Conservation (phyloP, 1,140 invertebrate species). For the Notospermus geniculatus region DNA sequence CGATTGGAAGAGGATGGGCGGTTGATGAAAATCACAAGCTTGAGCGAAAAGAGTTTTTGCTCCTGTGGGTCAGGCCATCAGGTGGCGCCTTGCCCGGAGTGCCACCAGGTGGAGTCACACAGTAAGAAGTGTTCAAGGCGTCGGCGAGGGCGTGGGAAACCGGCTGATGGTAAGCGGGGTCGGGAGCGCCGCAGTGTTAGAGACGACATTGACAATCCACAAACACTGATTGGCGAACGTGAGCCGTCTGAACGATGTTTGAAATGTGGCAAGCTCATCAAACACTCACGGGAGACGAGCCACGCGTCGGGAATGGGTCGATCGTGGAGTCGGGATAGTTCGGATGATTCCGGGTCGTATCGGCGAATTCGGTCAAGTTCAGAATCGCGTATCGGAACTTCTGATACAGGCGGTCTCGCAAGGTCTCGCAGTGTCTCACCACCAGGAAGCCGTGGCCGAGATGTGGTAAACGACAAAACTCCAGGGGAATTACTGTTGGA, state of each 20-base stretch:
- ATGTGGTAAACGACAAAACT: not conserved
- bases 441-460: too few species aligned
- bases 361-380: too few species aligned
- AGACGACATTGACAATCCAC: not conserved
- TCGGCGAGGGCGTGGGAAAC: not conserved
- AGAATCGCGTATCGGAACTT: too few species aligned
- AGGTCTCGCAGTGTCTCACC: too few species aligned
- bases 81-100: slow-evolving; percentile 2
- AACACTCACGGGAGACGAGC: too few species aligned
- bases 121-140: not conserved
- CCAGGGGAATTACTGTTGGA: not conserved
- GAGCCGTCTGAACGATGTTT: too few species aligned
- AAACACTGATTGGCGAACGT: not conserved
- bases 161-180: not conserved
- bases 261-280: too few species aligned
- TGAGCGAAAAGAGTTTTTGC: slow-evolving; percentile 7
- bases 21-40: slow-evolving; percentile 5
- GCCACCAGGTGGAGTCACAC: not conserved
- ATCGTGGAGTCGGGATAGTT: too few species aligned
- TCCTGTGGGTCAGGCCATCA: not conserved
- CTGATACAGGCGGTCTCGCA: too few species aligned
- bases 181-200: not conserved
- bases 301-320: too few species aligned
- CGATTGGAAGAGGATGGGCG: not conserved
- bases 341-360: too few species aligned